A percentile compares a stretch with the other conserved stretches of the same genome.
Evolutionary conservation across 1,140 invertebrate genomes (phyloP).

Genomic region (Thaumetopoea pityocampa): DNA sequence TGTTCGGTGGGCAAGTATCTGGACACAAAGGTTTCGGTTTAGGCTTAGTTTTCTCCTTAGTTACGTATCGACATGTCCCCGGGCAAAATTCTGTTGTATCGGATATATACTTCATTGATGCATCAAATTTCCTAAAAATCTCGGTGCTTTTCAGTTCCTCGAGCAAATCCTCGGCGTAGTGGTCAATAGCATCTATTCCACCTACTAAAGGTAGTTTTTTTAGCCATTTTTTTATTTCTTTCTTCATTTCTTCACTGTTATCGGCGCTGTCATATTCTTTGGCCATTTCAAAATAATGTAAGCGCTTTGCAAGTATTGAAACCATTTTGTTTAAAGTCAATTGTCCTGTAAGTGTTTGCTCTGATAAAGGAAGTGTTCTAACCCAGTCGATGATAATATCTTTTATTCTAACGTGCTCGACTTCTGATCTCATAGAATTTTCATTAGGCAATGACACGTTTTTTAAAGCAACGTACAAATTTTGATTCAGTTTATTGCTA

Average conservation of each 20-base stretch:
- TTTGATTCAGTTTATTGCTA: constrained; percentile 12
- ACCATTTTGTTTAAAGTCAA: constrained; percentile 7
- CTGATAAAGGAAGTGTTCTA: constrained; percentile 17
- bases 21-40: neutral
- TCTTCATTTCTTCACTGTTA: constrained; percentile 1
- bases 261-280: neutral
- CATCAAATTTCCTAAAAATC: constrained; percentile 1
- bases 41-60: neutral
- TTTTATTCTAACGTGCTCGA: constrained; percentile 28
- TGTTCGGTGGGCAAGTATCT: no score
- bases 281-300: constrained; percentile 10
- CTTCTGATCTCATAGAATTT: constrained; percentile 25
- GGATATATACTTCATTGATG: neutral
- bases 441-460: constrained; percentile 22
- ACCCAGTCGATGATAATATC: constrained; percentile 24
- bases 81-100: neutral
- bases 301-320: constrained; percentile 10
- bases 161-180: neutral
- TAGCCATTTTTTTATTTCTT: constrained; percentile 8
- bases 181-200: neutral
- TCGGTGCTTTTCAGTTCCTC: constrained; percentile 2
- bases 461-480: constrained; percentile 24
- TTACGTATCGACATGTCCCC: no score
- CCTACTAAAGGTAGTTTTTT: constrained; percentile 7
- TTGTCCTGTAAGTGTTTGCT: neutral